Conservation (phyloP, 2,797 vertebrate species). For the Helarctos malayanus region DNA sequence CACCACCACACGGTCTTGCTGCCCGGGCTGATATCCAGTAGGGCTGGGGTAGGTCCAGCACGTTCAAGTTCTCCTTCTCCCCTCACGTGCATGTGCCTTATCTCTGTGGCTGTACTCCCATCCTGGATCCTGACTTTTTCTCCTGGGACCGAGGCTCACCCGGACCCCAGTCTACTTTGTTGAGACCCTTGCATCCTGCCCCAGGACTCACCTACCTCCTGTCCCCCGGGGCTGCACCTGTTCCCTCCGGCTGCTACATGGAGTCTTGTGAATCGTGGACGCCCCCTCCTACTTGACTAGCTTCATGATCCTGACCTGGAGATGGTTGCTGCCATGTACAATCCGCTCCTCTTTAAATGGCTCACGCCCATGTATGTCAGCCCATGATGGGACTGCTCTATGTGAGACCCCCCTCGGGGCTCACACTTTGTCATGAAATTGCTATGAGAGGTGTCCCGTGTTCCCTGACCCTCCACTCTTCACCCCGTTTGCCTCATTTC, state of each 20-base stretch:
- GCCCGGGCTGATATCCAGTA: background rate
- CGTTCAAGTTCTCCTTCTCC: background rate
- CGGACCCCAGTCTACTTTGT: background rate
- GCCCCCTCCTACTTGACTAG: background rate
- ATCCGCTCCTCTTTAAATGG: background rate
- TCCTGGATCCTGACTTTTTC: background rate
- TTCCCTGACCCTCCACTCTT: background rate
- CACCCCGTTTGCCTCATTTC: background rate
- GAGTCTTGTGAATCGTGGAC: background rate
- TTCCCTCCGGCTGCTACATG: background rate
- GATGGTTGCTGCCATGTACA: fast-evolving
- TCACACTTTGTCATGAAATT: background rate
- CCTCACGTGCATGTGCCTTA: background rate
- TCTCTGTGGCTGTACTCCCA: background rate
- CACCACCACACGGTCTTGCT: background rate
- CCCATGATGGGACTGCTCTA: background rate
- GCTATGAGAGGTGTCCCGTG: background rate
- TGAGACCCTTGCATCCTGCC: background rate
- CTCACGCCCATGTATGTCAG: background rate
- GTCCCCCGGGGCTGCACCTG: background rate
- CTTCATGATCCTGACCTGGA: background rate
- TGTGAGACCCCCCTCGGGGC: background rate
- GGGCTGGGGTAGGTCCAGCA: background rate
- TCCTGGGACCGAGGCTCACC: background rate
- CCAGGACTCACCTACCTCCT: background rate